Conservation (phyloP, 2,797 vertebrate genomes). For the Eleutherodactylus coqui region DNA sequence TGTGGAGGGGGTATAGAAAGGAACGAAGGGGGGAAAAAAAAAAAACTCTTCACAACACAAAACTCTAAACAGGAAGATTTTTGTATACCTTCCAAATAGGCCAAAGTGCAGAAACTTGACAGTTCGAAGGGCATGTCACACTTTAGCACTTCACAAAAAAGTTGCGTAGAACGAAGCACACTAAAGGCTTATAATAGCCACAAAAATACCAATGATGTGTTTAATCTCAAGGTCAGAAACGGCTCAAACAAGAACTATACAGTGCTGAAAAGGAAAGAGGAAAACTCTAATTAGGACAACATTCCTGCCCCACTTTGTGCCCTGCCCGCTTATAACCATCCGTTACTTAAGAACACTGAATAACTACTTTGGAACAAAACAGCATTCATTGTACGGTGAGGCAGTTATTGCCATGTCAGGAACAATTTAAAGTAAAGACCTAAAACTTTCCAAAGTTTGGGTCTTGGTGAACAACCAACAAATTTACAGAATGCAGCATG, state of each 20-base stretch:
- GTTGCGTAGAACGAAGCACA: constrained; percentile 18
- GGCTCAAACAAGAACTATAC: constrained; percentile 47
- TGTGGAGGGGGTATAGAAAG: constrained; percentile 37
- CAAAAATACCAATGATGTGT: constrained; percentile 54
- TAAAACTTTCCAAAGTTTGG: not conserved
- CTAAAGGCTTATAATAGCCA: constrained; percentile 33
- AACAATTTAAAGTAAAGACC: not conserved
- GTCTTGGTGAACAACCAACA: not conserved
- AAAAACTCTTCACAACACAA: constrained; percentile 49
- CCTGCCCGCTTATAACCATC: constrained; percentile 23
- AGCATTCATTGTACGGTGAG: constrained; percentile 19
- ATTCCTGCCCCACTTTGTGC: constrained; percentile 40
- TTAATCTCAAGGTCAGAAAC: constrained; percentile 46
- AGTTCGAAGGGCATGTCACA: constrained; percentile 55
- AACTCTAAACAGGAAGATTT: constrained; percentile 47
- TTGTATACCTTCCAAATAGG: constrained; percentile 44
- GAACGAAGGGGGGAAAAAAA: constrained; percentile 14
- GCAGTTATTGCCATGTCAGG: not conserved
- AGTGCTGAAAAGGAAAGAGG: constrained; percentile 29
- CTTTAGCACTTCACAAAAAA: constrained; percentile 53
- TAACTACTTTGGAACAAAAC: constrained; percentile 18
- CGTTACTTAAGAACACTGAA: constrained; percentile 28
- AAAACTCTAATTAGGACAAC: constrained; percentile 61
- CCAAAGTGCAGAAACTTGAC: constrained; percentile 49
- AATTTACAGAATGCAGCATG: not conserved